A percentile compares a stretch with the other conserved stretches of the same genome.
Evolutionary conservation across 2,888 invertebrate genomes (phyloP).

Genomic region (Mesochorus sp.): DNA sequence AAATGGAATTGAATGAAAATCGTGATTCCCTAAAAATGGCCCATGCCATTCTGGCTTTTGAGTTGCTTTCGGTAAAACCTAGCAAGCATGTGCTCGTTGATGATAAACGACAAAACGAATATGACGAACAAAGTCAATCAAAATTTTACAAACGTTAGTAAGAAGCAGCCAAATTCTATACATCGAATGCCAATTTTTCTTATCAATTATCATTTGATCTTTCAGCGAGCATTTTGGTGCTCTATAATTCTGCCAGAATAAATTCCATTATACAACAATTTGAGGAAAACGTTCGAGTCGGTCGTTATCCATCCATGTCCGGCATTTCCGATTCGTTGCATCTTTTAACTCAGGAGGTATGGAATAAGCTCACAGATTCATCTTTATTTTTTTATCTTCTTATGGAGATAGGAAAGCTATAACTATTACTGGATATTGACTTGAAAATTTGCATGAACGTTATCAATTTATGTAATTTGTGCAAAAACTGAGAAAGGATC

Average conservation of each 20-base stretch:
- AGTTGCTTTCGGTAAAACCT: conserved; percentile 87
- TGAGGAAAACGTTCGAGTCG: conserved; percentile 83
- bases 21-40: conserved; percentile 85
- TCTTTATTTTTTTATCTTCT: too few species aligned
- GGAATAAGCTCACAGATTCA: not conserved
- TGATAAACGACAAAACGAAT: too few species aligned
- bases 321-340: conserved; percentile 84
- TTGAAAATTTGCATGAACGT: too few species aligned
- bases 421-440: too few species aligned
- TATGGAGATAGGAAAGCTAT: too few species aligned
- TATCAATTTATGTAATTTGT: too few species aligned
- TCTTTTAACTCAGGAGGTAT: conserved; percentile 86
- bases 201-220: conserved; percentile 64
- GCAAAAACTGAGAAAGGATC: too few species aligned
- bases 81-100: conserved; percentile 85
- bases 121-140: too few species aligned
- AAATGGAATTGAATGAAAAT: conserved; percentile 84
- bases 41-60: conserved; percentile 86
- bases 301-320: conserved; percentile 86
- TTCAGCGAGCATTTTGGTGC: conserved; percentile 88
- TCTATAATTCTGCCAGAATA: conserved; percentile 91
- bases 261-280: conserved; percentile 87
- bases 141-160: too few species aligned
- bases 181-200: too few species aligned
- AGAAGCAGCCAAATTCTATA: too few species aligned